Conservation (phyloP, 2,113 vertebrate genomes). For the Shinisaurus crocodilurus region DNA sequence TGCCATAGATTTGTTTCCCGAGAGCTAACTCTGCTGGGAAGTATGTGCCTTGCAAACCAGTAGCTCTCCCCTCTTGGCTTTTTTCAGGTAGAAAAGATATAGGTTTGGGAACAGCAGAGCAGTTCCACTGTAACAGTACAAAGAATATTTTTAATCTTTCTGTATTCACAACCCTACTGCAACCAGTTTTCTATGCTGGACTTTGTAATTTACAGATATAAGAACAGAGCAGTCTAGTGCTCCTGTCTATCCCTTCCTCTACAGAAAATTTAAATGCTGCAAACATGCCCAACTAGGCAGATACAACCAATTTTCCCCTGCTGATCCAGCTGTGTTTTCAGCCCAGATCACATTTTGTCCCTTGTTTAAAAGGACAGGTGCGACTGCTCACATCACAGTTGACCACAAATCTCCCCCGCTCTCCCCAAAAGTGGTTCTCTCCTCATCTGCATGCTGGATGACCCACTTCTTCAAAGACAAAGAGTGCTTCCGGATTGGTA, state of each 20-base stretch:
- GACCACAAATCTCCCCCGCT: background rate
- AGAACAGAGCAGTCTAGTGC: background rate
- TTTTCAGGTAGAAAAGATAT: background rate
- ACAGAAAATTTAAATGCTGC: background rate
- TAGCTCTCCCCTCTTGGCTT: background rate
- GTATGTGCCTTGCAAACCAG: background rate
- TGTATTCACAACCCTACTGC: background rate
- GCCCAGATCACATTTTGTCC: too few species aligned
- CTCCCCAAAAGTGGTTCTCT: too few species aligned
- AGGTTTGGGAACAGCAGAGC: background rate
- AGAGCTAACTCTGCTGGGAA: background rate
- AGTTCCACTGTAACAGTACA: background rate
- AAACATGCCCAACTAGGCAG: background rate
- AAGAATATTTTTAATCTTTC: background rate
- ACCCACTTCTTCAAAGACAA: too few species aligned
- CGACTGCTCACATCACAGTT: background rate
- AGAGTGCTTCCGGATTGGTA: too few species aligned
- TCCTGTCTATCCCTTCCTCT: background rate
- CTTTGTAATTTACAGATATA: background rate
- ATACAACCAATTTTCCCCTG: background rate
- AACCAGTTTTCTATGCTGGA: background rate
- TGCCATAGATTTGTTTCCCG: too few species aligned
- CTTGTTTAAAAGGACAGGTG: background rate
- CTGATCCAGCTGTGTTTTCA: background rate
- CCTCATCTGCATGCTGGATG: too few species aligned